These are phyloP conservation scores for Platycercus adscitus DNA, from an alignment of 2,113 vertebrate genomes.

Conservation along the genomic window DNA sequence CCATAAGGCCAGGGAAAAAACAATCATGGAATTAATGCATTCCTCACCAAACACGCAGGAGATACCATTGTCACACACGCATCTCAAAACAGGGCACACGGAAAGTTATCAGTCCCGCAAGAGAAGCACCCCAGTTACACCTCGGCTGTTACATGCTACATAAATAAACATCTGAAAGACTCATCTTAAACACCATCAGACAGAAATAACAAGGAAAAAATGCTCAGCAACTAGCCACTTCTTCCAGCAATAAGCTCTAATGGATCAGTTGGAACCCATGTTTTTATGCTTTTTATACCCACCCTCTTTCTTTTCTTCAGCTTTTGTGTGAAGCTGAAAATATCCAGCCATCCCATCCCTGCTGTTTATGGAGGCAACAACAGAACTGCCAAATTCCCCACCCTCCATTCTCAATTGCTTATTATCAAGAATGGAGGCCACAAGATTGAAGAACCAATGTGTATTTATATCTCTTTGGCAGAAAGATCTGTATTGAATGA, in stretches of 20 bases:
- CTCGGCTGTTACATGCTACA: accelerated
- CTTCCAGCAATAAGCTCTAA: not conserved
- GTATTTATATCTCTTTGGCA: not conserved
- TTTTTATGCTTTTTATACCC: not conserved
- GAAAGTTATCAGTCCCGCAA: not conserved
- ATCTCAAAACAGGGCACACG: not conserved
- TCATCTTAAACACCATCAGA: not conserved
- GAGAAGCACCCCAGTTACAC: accelerated
- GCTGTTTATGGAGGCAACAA: not conserved
- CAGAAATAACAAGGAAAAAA: not conserved
- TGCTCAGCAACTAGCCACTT: not conserved
- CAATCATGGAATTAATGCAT: accelerated
- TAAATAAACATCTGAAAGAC: not conserved
- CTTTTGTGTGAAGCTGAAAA: not conserved
- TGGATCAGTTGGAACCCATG: not conserved
- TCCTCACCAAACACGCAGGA: not conserved
- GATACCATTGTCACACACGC: accelerated
- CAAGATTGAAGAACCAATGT: not conserved
- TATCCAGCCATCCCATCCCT: not conserved
- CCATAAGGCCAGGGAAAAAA: not conserved
- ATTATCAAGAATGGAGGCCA: not conserved
- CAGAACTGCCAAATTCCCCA: not conserved
- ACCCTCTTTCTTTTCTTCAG: not conserved
- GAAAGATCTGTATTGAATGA: not conserved
- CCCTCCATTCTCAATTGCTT: slow-evolving; percentile 8